A percentile compares a stretch with the other conserved stretches of the same genome.
These are phyloP conservation scores for Pachypanchax playfairii DNA, from an alignment of 2,113 vertebrate species.

Conservation along the genomic window DNA sequence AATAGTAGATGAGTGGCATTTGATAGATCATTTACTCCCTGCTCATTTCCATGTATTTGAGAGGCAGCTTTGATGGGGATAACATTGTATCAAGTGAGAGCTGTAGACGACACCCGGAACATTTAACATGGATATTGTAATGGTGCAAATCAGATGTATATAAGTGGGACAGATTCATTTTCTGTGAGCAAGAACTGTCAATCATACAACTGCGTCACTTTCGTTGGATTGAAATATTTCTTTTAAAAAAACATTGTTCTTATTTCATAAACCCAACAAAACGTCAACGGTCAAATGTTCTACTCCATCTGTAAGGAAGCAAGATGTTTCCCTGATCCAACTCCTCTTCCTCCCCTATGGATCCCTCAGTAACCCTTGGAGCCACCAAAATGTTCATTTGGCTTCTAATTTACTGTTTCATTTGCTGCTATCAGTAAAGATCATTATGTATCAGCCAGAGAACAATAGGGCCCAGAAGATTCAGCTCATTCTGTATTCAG, in stretches of 20 bases:
- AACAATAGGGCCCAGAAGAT: constrained; percentile 49
- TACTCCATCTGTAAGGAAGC: constrained; percentile 55
- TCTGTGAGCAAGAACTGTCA: constrained; percentile 24
- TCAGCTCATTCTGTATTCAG: constrained; percentile 12
- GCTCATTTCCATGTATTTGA: constrained; percentile 68
- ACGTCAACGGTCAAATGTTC: constrained; percentile 45
- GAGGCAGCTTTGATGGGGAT: constrained; percentile 54
- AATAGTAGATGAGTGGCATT: constrained; percentile 69
- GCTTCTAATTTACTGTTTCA: constrained; percentile 71
- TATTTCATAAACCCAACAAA: constrained; percentile 10
- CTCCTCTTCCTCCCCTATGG: constrained; percentile 32
- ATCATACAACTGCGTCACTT: constrained; percentile 18
- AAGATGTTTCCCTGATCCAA: constrained; percentile 36
- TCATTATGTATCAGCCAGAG: constrained; percentile 49
- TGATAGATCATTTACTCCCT: constrained; percentile 69
- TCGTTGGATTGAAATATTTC: constrained; percentile 10
- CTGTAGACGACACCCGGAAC: constrained; percentile 25
- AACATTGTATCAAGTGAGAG: constrained; percentile 42
- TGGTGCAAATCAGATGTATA: constrained; percentile 19
- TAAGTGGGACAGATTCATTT: constrained; percentile 18
- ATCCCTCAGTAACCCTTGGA: constrained; percentile 42
- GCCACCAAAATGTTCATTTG: constrained; percentile 72
- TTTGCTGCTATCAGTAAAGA: constrained; percentile 64
- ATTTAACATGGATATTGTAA: constrained; percentile 42
- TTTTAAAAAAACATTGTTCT: constrained; percentile 8